phyloP scores from a whole-genome alignment of 2,113 vertebrate species.

The Siniperca chuatsi region DNA sequence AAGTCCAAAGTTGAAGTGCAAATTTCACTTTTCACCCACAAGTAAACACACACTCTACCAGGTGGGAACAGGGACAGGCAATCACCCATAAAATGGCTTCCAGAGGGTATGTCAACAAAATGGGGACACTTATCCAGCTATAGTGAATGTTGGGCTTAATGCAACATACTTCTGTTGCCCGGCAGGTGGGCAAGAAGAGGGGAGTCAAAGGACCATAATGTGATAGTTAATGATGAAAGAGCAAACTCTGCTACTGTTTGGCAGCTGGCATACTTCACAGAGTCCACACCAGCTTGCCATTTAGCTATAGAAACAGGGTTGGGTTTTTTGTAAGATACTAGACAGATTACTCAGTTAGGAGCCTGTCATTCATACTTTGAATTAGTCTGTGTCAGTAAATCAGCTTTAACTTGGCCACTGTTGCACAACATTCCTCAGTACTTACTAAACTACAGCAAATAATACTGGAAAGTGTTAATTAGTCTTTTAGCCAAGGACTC shows the following conservation, averaged over 20 bases:
- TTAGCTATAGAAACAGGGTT: not conserved
- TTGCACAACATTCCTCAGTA: not conserved
- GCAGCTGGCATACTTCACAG: conserved; percentile 69
- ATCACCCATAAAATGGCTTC: conserved; percentile 57
- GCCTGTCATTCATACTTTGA: conserved; percentile 20
- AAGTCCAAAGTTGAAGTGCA: conserved; percentile 19
- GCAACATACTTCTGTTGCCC: conserved; percentile 48
- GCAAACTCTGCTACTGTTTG: conserved; percentile 60
- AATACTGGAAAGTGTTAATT: not conserved
- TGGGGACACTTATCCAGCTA: conserved; percentile 26
- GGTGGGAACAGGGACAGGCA: conserved; percentile 24
- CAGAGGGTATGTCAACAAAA: conserved; percentile 62
- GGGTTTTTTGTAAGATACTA: not conserved
- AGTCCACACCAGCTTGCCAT: conserved; percentile 4
- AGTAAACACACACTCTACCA: conserved; percentile 37
- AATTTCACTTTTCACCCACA: conserved; percentile 35
- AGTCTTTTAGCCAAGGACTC: not conserved
- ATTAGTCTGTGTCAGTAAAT: not conserved
- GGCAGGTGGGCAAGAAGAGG: conserved; percentile 61
- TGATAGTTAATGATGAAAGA: conserved; percentile 79
- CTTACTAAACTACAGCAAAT: not conserved
- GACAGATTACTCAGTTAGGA: conserved; percentile 20
- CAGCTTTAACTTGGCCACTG: conserved; percentile 10
- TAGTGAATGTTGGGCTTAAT: conserved; percentile 9
- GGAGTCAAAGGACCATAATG: conserved; percentile 49